phyloP scores from a whole-genome alignment of 2,113 vertebrate genomes.

The Uropsilus gracilis region DNA sequence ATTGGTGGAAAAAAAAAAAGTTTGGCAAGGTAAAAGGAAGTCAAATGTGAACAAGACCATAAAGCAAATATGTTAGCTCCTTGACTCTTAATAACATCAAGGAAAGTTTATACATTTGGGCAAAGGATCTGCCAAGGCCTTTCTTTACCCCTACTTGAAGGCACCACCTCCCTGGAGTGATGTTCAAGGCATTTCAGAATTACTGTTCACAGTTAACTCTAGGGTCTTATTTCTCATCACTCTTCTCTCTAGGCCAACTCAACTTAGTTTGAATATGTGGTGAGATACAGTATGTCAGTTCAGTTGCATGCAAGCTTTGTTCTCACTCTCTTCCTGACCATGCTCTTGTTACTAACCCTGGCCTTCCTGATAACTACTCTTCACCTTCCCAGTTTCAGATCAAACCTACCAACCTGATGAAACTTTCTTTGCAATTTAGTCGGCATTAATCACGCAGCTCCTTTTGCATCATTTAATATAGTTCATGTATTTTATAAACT shows the following conservation, averaged over 20 bases:
- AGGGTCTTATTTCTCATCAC: neutral
- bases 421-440: neutral
- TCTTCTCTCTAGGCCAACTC: neutral
- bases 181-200: neutral
- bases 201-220: accelerated
- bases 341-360: neutral
- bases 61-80: neutral
- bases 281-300: neutral
- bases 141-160: neutral
- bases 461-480: neutral
- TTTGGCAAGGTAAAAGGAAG: slow-evolving; percentile 51
- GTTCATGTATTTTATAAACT: too few relatives aligned
- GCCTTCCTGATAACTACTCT: neutral
- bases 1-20: neutral
- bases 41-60: neutral
- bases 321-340: neutral
- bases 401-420: neutral
- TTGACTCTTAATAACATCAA: neutral
- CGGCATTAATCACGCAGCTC: neutral
- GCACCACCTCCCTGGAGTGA: neutral
- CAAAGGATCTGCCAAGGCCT: neutral
- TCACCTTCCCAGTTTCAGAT: neutral
- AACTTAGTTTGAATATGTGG: accelerated
- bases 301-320: neutral
- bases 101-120: neutral